Evolutionary conservation across 2,113 vertebrate genomes (phyloP).

Genomic region (Paracyprichromis sp.): DNA sequence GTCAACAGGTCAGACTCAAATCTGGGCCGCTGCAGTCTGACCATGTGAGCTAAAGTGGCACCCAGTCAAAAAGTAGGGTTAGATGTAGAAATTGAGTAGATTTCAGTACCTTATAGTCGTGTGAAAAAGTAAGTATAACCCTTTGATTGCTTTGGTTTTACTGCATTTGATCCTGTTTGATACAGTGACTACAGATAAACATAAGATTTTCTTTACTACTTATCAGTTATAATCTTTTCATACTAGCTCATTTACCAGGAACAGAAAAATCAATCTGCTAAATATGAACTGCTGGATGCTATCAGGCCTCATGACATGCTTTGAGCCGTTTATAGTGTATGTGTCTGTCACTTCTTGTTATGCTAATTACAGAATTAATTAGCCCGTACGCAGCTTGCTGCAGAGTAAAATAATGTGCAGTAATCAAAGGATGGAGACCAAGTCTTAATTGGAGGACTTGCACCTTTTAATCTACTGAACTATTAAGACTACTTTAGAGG

Average conservation of each 20-base stretch:
- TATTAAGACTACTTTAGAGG: slow-evolving; percentile 16
- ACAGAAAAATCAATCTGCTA: slow-evolving; percentile 25
- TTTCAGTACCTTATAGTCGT: background rate
- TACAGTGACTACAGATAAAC: background rate
- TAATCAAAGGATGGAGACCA: slow-evolving; percentile 52
- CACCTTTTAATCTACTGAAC: slow-evolving; percentile 40
- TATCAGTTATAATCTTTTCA: background rate
- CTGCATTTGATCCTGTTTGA: background rate
- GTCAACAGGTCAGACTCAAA: background rate
- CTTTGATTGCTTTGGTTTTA: background rate
- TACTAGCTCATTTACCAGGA: background rate
- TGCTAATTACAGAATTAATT: slow-evolving; percentile 68
- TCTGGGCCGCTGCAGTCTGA: background rate
- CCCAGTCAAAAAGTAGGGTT: background rate
- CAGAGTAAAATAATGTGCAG: slow-evolving; percentile 49
- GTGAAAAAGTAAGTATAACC: background rate
- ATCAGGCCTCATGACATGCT: slow-evolving; percentile 43
- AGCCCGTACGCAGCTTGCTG: slow-evolving; percentile 44
- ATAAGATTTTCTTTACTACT: background rate
- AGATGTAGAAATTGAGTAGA: background rate
- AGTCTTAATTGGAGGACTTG: slow-evolving; percentile 51
- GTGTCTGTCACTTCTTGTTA: slow-evolving; percentile 52
- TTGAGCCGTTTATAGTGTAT: slow-evolving; percentile 29
- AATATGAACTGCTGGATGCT: slow-evolving; percentile 30
- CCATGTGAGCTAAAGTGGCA: background rate